Evolutionary conservation across 2,888 invertebrate species (phyloP).

Genomic region (Polydrusus pterygomalis): DNA sequence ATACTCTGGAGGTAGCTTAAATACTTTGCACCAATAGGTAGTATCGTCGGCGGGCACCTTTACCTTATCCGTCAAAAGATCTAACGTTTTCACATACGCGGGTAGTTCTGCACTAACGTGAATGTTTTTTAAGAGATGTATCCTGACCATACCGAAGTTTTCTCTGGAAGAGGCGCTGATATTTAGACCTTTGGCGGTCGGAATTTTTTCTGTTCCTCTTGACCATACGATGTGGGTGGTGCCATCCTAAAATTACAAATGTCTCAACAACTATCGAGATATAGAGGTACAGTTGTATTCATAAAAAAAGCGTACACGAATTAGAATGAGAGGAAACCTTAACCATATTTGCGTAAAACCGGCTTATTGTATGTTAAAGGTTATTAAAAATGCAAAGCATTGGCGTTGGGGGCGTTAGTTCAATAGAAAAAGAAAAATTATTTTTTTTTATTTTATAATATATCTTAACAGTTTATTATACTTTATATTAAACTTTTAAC

Average conservation of each 20-base stretch:
- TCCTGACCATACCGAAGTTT: constrained; percentile 84
- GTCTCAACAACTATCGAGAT: not conserved
- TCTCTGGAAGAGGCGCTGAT: constrained; percentile 74
- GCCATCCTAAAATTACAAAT: constrained; percentile 79
- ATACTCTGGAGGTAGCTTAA: constrained; percentile 83
- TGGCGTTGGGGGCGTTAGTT: no score
- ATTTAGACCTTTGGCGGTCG: constrained; percentile 79
- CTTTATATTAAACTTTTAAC: no score
- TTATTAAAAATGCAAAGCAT: no score
- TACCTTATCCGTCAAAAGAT: constrained; percentile 79
- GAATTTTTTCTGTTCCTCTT: constrained; percentile 83
- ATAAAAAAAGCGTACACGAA: no score
- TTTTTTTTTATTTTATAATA: no score
- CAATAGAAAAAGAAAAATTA: no score
- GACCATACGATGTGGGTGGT: constrained; percentile 93
- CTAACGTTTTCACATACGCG: constrained; percentile 75
- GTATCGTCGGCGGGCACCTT: constrained; percentile 90
- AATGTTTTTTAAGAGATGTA: constrained; percentile 79
- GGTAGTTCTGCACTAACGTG: constrained; percentile 68
- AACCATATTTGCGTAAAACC: no score
- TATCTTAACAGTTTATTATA: no score
- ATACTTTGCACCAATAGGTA: constrained; percentile 97
- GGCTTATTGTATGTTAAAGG: no score
- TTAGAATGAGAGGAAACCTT: no score
- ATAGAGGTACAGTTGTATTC: no score